A percentile compares a stretch with the other conserved stretches of the same genome.
Conservation (phyloP, 2,888 invertebrate species). For the Rhagonycha fulva region DNA sequence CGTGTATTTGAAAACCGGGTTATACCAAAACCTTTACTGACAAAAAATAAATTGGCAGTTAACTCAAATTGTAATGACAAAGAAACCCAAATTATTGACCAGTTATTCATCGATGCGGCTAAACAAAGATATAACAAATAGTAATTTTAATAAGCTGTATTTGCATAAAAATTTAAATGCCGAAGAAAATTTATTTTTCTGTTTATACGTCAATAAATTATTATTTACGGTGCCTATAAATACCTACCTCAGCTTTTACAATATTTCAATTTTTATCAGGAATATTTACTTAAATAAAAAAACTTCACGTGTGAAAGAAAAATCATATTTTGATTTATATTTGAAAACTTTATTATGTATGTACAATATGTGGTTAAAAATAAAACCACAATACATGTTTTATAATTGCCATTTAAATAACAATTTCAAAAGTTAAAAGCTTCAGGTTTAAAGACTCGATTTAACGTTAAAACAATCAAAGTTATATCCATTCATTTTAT, state of each 20-base stretch:
- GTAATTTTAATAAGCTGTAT: too few species aligned
- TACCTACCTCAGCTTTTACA: neutral
- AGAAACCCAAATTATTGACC: too few species aligned
- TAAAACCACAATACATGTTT: neutral
- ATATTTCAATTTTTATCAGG: neutral
- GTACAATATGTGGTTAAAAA: too few species aligned
- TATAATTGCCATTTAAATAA: neutral
- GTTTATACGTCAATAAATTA: neutral
- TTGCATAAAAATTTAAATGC: neutral
- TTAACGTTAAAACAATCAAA: neutral
- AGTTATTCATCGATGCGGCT: too few species aligned
- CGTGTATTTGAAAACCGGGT: too few species aligned
- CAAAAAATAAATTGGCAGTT: too few species aligned
- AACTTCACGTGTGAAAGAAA: neutral
- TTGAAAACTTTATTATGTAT: neutral
- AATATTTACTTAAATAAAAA: neutral
- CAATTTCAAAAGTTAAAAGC: neutral
- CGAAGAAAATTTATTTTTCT: neutral
- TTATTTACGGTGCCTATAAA: neutral
- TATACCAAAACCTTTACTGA: too few species aligned
- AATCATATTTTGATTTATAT: neutral
- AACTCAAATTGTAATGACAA: too few species aligned
- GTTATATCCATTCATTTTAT: neutral
- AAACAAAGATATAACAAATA: too few species aligned
- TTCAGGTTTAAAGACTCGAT: neutral